phyloP scores from a whole-genome alignment of 2,888 invertebrate genomes.

The Ormia ochracea region DNA sequence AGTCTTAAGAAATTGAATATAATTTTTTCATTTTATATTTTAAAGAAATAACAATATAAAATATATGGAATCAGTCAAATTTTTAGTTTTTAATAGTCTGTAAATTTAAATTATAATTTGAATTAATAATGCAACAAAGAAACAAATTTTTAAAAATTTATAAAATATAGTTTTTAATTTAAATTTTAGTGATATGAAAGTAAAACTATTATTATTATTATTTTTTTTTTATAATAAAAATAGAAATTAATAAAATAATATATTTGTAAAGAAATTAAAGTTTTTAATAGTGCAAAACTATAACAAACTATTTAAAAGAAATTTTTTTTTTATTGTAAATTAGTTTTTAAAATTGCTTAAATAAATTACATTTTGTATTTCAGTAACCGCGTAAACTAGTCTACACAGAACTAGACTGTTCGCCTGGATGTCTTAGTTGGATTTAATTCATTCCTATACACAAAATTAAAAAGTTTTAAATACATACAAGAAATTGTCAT shows the following conservation, averaged over 20 bases:
- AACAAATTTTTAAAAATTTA: conserved; percentile 9
- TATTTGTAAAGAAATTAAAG: neutral
- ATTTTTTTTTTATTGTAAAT: no score
- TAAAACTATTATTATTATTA: neutral
- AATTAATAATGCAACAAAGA: conserved; percentile 21
- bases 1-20: neutral
- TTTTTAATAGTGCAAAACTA: neutral
- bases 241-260: conserved; percentile 9
- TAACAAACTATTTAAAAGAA: no score
- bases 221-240: no score
- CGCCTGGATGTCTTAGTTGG: no score
- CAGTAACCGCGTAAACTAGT: no score
- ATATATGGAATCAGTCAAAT: conserved; percentile 59
- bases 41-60: neutral
- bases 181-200: conserved; percentile 2
- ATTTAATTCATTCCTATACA: no score
- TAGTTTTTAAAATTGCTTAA: no score
- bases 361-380: no score
- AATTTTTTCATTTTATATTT: neutral
- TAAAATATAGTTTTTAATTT: conserved; percentile 12
- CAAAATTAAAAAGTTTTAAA: no score
- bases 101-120: conserved; percentile 29
- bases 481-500: no score
- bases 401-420: no score
- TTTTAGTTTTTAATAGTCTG: conserved; percentile 59